Evolutionary conservation across 2,797 vertebrate species (phyloP).

Genomic region (Xiphorhynchus erythropygius): DNA sequence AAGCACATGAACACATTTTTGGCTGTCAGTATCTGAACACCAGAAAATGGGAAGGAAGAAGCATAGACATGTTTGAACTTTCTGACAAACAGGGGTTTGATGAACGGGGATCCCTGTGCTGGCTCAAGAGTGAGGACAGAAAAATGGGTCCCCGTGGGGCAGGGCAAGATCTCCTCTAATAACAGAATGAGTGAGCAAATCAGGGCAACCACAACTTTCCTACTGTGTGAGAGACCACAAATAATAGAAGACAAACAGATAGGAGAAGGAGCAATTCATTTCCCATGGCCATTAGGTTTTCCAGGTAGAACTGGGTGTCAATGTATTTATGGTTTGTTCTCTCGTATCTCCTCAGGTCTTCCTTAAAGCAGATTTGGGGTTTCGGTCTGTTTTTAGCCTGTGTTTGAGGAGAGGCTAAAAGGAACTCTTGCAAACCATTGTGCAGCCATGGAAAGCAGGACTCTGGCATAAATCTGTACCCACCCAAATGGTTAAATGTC

Average conservation of each 20-base stretch:
- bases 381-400: background rate
- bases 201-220: constrained; percentile 54
- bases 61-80: constrained; percentile 23
- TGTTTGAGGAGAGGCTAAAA: background rate
- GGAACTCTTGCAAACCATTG: background rate
- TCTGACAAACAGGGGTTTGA: constrained; percentile 46
- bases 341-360: background rate
- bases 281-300: background rate
- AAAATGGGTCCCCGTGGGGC: constrained; percentile 70
- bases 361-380: background rate
- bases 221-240: constrained; percentile 59
- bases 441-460: background rate
- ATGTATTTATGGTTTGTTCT: background rate
- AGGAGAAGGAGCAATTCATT: constrained; percentile 4
- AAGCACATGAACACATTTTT: constrained; percentile 13
- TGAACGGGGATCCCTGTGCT: constrained; percentile 31
- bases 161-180: constrained; percentile 65
- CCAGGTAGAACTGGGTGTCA: background rate
- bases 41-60: constrained; percentile 16
- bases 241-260: constrained; percentile 34
- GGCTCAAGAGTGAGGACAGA: constrained; percentile 73
- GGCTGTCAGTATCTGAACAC: background rate
- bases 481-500: background rate
- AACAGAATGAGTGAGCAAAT: constrained; percentile 73
- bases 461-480: background rate